phyloP scores from a whole-genome alignment of 2,888 invertebrate species.

The Pseudanteris insignis region DNA sequence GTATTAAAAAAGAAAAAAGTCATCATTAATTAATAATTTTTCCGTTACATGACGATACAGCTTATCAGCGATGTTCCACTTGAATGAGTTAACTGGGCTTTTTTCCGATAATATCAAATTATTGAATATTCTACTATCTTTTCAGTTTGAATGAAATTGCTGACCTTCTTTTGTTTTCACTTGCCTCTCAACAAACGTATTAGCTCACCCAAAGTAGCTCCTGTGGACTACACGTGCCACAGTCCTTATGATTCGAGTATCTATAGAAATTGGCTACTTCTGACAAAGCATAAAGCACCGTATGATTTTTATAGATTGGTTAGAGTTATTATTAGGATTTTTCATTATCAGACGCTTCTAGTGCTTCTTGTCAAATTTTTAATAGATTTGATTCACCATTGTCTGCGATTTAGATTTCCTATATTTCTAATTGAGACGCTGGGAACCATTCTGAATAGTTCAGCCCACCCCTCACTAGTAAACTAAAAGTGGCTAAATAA shows the following conservation, averaged over 20 bases:
- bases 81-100: background rate
- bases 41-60: too few species aligned
- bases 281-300: conserved; percentile 19
- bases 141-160: conserved; percentile 1
- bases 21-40: too few species aligned
- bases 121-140: background rate
- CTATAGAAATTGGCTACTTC: conserved; percentile 32
- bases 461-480: too few species aligned
- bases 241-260: conserved; percentile 22
- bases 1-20: too few species aligned
- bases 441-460: too few species aligned
- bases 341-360: conserved; percentile 4
- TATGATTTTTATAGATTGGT: conserved; percentile 21
- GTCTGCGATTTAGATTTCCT: too few species aligned
- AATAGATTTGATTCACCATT: conserved; percentile 1
- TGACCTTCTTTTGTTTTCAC: conserved; percentile 15
- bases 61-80: too few species aligned
- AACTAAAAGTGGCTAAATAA: too few species aligned
- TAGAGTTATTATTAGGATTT: conserved; percentile 18
- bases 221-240: conserved; percentile 19
- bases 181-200: conserved; percentile 3
- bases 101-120: background rate
- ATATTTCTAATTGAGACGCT: too few species aligned
- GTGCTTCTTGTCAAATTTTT: background rate
- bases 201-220: conserved; percentile 2